These are phyloP conservation scores for Lycophotia porphyrea DNA, from an alignment of 2,888 invertebrate genomes.

Conservation along the genomic window DNA sequence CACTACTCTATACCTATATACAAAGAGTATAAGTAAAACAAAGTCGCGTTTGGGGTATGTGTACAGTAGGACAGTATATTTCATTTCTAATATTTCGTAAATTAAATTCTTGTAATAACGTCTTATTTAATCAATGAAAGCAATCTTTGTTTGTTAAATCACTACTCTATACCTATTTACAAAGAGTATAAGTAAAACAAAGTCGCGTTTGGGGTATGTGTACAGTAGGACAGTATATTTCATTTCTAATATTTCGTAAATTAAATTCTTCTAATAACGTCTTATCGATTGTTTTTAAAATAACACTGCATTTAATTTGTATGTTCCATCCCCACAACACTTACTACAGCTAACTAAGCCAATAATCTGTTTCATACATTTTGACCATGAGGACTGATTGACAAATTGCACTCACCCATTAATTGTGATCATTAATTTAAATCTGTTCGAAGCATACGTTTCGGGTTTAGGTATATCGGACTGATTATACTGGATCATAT, in stretches of 20 bases:
- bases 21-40: too few relatives aligned
- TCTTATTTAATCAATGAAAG: too few relatives aligned
- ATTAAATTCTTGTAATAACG: neutral
- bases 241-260: neutral
- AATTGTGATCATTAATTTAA: neutral
- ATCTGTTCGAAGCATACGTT: neutral
- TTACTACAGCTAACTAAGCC: too few relatives aligned
- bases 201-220: too few relatives aligned
- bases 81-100: neutral
- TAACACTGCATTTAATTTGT: neutral
- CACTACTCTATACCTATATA: neutral
- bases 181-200: too few relatives aligned
- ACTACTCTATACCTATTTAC: neutral
- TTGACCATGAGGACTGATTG: too few relatives aligned
- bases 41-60: too few relatives aligned
- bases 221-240: neutral
- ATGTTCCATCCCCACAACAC: neutral
- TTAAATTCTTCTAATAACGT: neutral
- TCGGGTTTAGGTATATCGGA: neutral
- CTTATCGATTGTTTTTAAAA: neutral
- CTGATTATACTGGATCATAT: neutral
- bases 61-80: neutral
- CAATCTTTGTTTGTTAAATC: conserved; percentile 11
- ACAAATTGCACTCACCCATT: too few relatives aligned
- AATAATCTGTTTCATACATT: too few relatives aligned